phyloP scores from a whole-genome alignment of 2,888 invertebrate species.

The Drosophila acutilabella region DNA sequence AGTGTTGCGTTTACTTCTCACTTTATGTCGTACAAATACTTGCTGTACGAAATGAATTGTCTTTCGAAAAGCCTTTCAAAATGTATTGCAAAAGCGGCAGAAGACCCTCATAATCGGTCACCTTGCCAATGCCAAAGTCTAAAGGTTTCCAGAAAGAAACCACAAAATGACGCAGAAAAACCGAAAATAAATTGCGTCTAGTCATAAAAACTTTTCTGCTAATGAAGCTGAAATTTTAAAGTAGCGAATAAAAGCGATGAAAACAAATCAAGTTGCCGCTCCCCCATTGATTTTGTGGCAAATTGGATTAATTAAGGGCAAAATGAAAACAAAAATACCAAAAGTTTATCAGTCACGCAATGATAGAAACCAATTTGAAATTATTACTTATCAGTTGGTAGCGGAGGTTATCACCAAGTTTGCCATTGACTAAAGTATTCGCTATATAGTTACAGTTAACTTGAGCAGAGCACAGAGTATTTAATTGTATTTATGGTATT shows the following conservation, averaged over 20 bases:
- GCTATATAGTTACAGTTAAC: conserved; percentile 10
- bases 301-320: conserved; percentile 65
- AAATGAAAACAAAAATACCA: conserved; percentile 32
- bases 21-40: conserved; percentile 42
- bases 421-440: conserved; percentile 24
- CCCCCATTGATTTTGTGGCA: conserved; percentile 31
- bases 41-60: conserved; percentile 14
- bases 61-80: background rate
- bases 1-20: background rate
- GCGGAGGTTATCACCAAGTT: conserved; percentile 50
- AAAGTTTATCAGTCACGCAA: conserved; percentile 65
- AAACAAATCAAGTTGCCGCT: conserved; percentile 20
- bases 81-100: conserved; percentile 1
- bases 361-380: conserved; percentile 23
- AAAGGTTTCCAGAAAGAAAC: conserved; percentile 31
- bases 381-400: conserved; percentile 37
- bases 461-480: background rate
- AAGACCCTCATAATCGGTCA: conserved; percentile 37
- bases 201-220: conserved; percentile 31
- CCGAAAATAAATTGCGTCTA: conserved; percentile 36
- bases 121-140: conserved; percentile 32
- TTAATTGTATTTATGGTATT: conserved; percentile 18
- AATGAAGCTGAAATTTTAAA: conserved; percentile 24
- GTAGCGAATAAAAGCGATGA: conserved; percentile 6
- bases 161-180: conserved; percentile 48